phyloP scores from a whole-genome alignment of 1,140 invertebrate genomes.

The Lamellibrachia luymesi region DNA sequence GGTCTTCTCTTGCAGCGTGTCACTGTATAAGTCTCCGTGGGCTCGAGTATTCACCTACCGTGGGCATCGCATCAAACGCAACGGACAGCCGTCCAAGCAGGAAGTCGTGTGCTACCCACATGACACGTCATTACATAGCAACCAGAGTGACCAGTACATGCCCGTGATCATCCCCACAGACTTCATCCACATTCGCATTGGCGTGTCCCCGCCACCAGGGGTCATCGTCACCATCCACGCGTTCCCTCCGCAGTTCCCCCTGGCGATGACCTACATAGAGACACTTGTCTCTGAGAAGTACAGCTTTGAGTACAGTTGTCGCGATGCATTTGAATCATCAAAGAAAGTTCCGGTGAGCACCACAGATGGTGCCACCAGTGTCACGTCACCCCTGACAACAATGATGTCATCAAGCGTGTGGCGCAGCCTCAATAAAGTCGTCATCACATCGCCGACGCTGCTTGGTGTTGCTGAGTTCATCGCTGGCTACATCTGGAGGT shows the following conservation, averaged over 20 bases:
- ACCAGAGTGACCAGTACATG: constrained; percentile 49
- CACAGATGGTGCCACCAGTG: constrained; percentile 9
- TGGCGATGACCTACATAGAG: constrained; percentile 53
- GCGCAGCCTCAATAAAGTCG: constrained; percentile 11
- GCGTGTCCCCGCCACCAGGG: constrained; percentile 51
- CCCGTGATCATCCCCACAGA: constrained; percentile 51
- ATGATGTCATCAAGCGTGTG: neutral
- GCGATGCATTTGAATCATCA: neutral
- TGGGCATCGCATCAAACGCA: constrained; percentile 50
- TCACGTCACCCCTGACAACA: neutral
- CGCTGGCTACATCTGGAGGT: constrained; percentile 49
- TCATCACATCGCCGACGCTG: constrained; percentile 47
- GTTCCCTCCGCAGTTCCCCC: constrained; percentile 51
- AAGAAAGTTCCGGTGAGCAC: constrained; percentile 13
- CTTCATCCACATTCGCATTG: constrained; percentile 44
- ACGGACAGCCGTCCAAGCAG: constrained; percentile 47
- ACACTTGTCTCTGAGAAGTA: constrained; percentile 45
- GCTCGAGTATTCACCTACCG: constrained; percentile 51
- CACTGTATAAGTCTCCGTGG: constrained; percentile 49
- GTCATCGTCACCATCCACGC: constrained; percentile 49
- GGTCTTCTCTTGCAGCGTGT: neutral
- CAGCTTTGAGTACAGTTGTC: constrained; percentile 36
- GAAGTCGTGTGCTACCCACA: constrained; percentile 54
- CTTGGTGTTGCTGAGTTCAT: constrained; percentile 48
- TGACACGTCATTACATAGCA: constrained; percentile 43